Evolutionary conservation across 2,113 vertebrate genomes (phyloP).

Genomic region (Ictalurus furcatus): DNA sequence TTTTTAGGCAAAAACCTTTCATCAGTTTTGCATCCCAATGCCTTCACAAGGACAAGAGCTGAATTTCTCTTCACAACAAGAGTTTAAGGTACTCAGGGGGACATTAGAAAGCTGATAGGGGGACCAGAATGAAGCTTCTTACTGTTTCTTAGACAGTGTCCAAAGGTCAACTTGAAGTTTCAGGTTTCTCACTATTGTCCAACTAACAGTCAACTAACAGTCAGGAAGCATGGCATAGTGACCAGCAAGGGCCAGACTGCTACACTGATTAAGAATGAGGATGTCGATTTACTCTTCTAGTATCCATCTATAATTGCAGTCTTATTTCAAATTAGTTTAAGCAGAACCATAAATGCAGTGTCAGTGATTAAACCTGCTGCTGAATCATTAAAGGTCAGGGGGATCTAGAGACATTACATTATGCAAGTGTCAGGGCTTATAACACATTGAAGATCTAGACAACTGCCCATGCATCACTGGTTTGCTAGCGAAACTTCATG

Average conservation of each 20-base stretch:
- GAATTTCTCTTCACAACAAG: conserved; percentile 7
- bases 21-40: conserved; percentile 33
- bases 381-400: neutral
- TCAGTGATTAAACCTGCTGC: neutral
- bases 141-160: conserved; percentile 39
- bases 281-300: neutral
- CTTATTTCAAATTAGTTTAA: neutral
- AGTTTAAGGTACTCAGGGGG: conserved; percentile 24
- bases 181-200: conserved; percentile 45
- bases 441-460: neutral
- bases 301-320: neutral
- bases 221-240: conserved; percentile 1
- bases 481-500: neutral
- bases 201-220: conserved; percentile 34
- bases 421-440: neutral
- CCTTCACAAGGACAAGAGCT: conserved; percentile 20
- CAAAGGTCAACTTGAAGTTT: conserved; percentile 43
- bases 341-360: neutral
- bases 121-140: conserved; percentile 27
- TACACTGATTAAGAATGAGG: neutral
- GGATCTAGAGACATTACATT: neutral
- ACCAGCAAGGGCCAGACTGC: neutral
- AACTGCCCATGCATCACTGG: neutral
- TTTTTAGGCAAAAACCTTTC: conserved; percentile 35
- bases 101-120: conserved; percentile 30